phyloP scores from a whole-genome alignment of 1,140 invertebrate species.

The Drosophila rhopaloa region DNA sequence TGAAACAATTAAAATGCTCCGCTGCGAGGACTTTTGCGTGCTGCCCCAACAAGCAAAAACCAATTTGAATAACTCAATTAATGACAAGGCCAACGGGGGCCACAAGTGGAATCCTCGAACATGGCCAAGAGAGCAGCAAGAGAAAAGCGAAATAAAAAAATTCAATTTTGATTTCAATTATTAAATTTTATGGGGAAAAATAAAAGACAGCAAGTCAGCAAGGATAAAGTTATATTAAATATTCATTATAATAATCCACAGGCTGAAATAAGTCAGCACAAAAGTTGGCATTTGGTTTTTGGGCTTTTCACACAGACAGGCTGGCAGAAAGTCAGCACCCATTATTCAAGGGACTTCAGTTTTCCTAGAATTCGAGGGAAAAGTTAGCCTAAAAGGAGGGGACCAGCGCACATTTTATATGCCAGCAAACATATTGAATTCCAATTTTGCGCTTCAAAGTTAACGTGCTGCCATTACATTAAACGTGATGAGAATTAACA shows the following conservation, averaged over 20 bases:
- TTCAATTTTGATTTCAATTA: slow-evolving; percentile 59
- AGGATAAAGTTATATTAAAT: slow-evolving; percentile 68
- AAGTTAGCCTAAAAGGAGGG: slow-evolving; percentile 35
- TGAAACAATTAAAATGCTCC: slow-evolving; percentile 63
- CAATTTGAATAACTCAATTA: slow-evolving; percentile 73
- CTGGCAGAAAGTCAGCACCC: slow-evolving; percentile 25
- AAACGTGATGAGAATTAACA: slow-evolving; percentile 82
- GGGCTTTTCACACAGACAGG: slow-evolving; percentile 26
- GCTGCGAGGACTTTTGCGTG: slow-evolving; percentile 27
- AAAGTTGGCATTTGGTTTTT: slow-evolving; percentile 53
- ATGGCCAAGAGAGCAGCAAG: slow-evolving; percentile 23
- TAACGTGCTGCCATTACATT: slow-evolving; percentile 80
- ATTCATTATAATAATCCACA: slow-evolving; percentile 77
- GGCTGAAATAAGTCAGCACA: slow-evolving; percentile 30
- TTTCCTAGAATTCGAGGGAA: slow-evolving; percentile 26
- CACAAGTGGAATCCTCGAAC: slow-evolving; percentile 26
- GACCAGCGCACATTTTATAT: slow-evolving; percentile 59
- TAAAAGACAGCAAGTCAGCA: slow-evolving; percentile 15
- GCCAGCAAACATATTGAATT: slow-evolving; percentile 77
- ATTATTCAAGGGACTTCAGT: slow-evolving; percentile 63
- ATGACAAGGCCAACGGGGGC: slow-evolving; percentile 43
- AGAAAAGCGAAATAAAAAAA: slow-evolving; percentile 22
- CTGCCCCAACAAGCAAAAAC: slow-evolving; percentile 33
- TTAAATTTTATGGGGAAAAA: slow-evolving; percentile 32
- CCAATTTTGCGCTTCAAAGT: slow-evolving; percentile 79